Conservation (phyloP, 1,140 invertebrate species). For the Vanessa tameamea region DNA sequence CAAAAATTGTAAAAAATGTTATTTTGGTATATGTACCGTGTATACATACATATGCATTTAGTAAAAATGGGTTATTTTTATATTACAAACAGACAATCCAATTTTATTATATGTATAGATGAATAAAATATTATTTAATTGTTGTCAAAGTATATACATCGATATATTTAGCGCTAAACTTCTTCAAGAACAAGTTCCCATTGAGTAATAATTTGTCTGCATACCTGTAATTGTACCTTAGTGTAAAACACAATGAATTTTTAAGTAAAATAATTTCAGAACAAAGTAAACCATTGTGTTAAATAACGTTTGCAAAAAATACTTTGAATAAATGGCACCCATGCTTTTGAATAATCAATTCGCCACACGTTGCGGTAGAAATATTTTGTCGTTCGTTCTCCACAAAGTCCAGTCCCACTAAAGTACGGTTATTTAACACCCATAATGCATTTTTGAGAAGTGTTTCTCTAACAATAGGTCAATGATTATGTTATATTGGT, state of each 20-base stretch:
- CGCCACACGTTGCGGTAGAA: constrained; percentile 67
- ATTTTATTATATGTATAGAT: too few relatives aligned
- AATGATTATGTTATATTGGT: constrained; percentile 74
- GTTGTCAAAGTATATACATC: not conserved
- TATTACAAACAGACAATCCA: too few relatives aligned
- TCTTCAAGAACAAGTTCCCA: not conserved
- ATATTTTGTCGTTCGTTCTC: constrained; percentile 66
- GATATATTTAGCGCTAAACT: not conserved
- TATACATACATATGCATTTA: too few relatives aligned
- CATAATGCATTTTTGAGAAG: constrained; percentile 68
- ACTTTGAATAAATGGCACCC: constrained; percentile 44
- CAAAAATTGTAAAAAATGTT: too few relatives aligned
- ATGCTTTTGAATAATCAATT: constrained; percentile 61
- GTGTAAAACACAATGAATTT: not conserved
- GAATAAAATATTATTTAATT: too few relatives aligned
- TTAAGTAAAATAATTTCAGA: constrained; percentile 2
- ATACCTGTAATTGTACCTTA: constrained; percentile 1
- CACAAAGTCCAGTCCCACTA: constrained; percentile 49
- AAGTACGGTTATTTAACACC: constrained; percentile 56
- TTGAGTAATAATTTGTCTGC: not conserved
- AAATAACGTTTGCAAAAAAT: constrained; percentile 44
- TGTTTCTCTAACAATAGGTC: constrained; percentile 57
- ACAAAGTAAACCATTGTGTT: constrained; percentile 34
- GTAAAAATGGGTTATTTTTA: too few relatives aligned
- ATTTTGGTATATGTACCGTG: too few relatives aligned